Percentiles rank a stretch among this genome's conserved stretches.
These are phyloP conservation scores for Drosophila ohnishii DNA, from an alignment of 1,140 invertebrate genomes.

Conservation along the genomic window DNA sequence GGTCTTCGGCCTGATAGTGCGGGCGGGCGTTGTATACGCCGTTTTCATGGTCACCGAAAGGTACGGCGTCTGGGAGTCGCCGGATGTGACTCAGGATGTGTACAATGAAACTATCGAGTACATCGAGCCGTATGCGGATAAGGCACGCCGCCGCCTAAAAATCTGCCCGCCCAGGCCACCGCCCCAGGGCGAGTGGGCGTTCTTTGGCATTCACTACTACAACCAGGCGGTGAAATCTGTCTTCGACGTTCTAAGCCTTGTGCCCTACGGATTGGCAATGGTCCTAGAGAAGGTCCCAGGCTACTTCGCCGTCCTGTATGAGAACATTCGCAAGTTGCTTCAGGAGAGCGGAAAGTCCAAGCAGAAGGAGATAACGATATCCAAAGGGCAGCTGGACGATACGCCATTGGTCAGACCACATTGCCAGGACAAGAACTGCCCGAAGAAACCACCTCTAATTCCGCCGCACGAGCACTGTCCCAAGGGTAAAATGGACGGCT, in stretches of 20 bases:
- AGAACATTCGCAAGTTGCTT: constrained; percentile 3
- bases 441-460: constrained; percentile 4
- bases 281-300: constrained; percentile 26
- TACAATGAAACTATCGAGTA: constrained; percentile 16
- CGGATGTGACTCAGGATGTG: constrained; percentile 36
- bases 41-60: constrained; percentile 45
- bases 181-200: constrained; percentile 45
- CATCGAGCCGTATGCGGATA: constrained; percentile 31
- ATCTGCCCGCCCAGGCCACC: constrained; percentile 50
- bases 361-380: constrained; percentile 29
- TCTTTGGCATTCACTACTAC: constrained; percentile 55
- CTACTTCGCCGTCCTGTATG: neutral
- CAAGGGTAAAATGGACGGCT: constrained; percentile 9
- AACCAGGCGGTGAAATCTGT: constrained; percentile 48
- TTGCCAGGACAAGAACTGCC: constrained; percentile 30
- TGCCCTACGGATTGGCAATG: constrained; percentile 26
- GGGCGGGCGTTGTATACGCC: constrained; percentile 50
- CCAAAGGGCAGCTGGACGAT: constrained; percentile 47
- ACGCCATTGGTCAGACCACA: constrained; percentile 33
- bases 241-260: constrained; percentile 32
- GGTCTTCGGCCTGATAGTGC: constrained; percentile 50
- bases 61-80: constrained; percentile 53
- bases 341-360: neutral
- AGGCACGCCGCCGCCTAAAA: constrained; percentile 31
- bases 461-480: neutral